Conservation (phyloP, 2,113 vertebrate species). For the Reinhardtius hippoglossoides region DNA sequence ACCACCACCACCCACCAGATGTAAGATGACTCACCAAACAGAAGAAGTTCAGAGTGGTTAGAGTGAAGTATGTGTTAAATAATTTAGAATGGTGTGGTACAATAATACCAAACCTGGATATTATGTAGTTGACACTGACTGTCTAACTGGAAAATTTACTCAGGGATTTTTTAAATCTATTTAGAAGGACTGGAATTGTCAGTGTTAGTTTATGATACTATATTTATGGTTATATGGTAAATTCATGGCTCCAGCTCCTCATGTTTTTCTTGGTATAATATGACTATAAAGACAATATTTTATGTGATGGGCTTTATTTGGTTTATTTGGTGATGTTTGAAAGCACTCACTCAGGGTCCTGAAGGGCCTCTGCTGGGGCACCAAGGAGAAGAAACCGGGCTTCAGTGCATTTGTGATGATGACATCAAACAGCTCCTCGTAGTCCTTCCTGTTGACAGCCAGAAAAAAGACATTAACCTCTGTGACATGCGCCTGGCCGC, state of each 20-base stretch:
- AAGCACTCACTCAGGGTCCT: constrained; percentile 88
- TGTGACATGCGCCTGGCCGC: background rate
- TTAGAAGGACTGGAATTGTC: too few species aligned
- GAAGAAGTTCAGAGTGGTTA: too few species aligned
- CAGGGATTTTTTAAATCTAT: too few species aligned
- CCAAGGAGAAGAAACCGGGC: constrained; percentile 94
- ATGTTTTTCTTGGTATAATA: background rate
- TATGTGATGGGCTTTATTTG: background rate
- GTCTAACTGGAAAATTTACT: too few species aligned
- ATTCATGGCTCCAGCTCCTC: background rate
- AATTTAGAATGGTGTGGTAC: background rate
- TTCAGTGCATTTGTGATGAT: constrained; percentile 97
- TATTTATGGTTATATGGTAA: background rate
- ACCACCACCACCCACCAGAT: too few species aligned
- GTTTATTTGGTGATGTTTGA: background rate
- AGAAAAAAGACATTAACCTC: constrained; percentile 39
- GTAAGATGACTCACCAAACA: too few species aligned
- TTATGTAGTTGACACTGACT: background rate
- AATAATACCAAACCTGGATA: background rate
- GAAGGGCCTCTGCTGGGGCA: constrained; percentile 92
- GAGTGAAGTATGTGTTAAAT: background rate
- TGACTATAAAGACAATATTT: background rate
- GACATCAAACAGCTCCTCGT: constrained; percentile 92
- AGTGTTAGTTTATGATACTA: too few species aligned
- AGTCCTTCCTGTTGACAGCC: constrained; percentile 86